Base-by-base conservation (phyloP, 2,888 invertebrate genomes). In the Oasisia sp. region DNA sequence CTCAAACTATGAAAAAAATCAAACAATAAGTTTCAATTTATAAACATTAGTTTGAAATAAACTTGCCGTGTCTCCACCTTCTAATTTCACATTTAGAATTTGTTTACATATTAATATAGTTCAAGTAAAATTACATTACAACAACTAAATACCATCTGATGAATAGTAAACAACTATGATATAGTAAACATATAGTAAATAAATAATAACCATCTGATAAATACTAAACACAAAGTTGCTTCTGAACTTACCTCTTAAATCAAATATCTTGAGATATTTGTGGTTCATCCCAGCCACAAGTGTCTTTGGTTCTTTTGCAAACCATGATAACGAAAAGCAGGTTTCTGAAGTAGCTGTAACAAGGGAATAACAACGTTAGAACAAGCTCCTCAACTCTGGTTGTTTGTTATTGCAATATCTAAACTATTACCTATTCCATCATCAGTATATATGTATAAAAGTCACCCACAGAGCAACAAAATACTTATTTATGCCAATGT, bases 211-310 rank as follows among this genome's bases (percentile, higher is more conserved):
- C 38, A 38, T 38, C 38, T 38, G 38, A 38, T 38, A 38, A 38
- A 38, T 38, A 38, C 38, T 38, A 38, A 38, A 38, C 38, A 38
- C 38, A 91, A 91, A 2, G n/a, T 12, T 91, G 32, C 19, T 32
- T 89, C 0, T 32, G 90, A 7, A 93, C 95, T 95, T 96, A 98
- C 99, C 98, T 97, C 99, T 97, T 7, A 99, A 97, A 96, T 99
- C 99, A 95, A 98, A 98, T 74, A 99, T 97, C 96, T 98, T 98
- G 90, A 99, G 97, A 95, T 98, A 97, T 95, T 99, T 99, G 96
- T 98, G 98, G 96, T 98, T 99, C 97, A 98, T 98, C 91, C 99
- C 99, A n/a, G 98, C 93, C 12, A 94, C 93, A 32, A 94, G 92
- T 11, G 93, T 93, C 58, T 92, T 92, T 19, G 93, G 92, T 32